A percentile compares a stretch with the other conserved stretches of the same genome.
phyloP scores from a whole-genome alignment of 1,140 invertebrate species.

The Hypothenemus hampei region DNA sequence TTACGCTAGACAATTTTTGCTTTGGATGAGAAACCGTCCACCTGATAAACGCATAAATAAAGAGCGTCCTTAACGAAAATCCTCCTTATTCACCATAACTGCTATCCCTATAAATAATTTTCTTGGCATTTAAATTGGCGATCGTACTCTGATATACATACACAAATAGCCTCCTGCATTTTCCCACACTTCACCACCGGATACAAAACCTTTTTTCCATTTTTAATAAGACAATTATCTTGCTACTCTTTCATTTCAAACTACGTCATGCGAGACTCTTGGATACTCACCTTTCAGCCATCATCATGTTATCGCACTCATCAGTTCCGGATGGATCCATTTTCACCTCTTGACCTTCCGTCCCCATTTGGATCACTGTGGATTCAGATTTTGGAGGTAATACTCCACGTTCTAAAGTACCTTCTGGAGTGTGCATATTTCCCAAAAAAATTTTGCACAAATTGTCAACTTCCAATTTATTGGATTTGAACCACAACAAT shows the following conservation, averaged over 20 bases:
- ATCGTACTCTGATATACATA: not conserved
- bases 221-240: not conserved
- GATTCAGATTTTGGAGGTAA: constrained; percentile 30
- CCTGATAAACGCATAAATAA: too few species aligned
- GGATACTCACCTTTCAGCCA: constrained; percentile 10
- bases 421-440: constrained; percentile 42
- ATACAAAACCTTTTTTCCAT: not conserved
- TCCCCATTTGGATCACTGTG: not conserved
- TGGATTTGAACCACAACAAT: not conserved
- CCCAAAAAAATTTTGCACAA: constrained; percentile 15
- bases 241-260: not conserved
- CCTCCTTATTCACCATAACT: too few species aligned
- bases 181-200: too few species aligned
- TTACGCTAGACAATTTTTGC: too few species aligned
- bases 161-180: not conserved
- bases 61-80: too few species aligned
- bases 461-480: not conserved
- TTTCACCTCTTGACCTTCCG: not conserved
- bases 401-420: constrained; percentile 38
- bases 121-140: not conserved
- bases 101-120: not conserved
- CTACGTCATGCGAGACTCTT: not conserved
- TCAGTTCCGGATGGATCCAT: constrained; percentile 27
- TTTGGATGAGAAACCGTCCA: too few species aligned
- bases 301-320: constrained; percentile 32